Conservation (phyloP, 2,888 invertebrate genomes). For the Ditula angustiorana region DNA sequence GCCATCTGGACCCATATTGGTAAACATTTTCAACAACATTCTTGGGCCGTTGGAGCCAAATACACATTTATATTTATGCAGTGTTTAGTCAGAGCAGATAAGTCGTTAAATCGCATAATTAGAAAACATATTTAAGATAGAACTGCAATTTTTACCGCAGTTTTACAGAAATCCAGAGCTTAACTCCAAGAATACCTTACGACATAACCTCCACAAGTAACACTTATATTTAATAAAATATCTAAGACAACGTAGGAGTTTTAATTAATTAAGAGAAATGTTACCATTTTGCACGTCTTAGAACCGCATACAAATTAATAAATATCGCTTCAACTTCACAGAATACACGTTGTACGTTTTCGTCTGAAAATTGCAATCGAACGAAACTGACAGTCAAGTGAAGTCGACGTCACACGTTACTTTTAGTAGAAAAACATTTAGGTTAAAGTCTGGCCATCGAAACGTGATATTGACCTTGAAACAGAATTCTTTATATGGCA, state of each 20-base stretch:
- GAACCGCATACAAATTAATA: not conserved
- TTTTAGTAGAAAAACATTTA: too few species aligned
- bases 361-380: not conserved
- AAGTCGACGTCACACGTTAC: too few species aligned
- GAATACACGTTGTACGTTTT: constrained; percentile 28
- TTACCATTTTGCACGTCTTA: constrained; percentile 24
- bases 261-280: not conserved
- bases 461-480: too few species aligned
- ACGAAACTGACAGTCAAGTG: constrained; percentile 3
- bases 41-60: not conserved
- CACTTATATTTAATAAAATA: not conserved
- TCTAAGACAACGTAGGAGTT: not conserved
- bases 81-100: not conserved
- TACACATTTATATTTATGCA: not conserved
- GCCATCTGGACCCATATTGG: not conserved
- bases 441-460: too few species aligned
- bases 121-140: not conserved
- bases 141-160: not conserved
- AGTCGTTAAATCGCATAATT: not conserved
- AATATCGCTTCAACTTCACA: not conserved
- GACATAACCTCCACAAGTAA: constrained; percentile 9
- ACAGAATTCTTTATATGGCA: too few species aligned
- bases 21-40: not conserved
- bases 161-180: not conserved
- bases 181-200: not conserved